Conservation (phyloP, 2,797 vertebrate species). For the Sus cebifrons region DNA sequence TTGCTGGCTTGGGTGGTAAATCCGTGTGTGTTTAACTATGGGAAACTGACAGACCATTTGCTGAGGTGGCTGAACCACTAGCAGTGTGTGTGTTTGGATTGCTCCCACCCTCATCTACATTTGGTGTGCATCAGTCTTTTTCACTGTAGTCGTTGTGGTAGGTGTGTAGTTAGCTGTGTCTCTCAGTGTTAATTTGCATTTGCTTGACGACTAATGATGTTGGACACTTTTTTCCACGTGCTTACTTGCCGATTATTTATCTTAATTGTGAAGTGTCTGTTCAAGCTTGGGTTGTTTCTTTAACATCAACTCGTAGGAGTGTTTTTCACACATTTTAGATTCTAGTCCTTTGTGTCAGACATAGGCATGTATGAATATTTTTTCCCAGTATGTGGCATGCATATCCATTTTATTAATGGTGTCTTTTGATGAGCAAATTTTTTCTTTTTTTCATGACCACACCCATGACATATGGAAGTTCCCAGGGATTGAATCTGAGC, state of each 20-base stretch:
- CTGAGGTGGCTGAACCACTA: not conserved
- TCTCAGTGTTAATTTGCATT: conserved; percentile 51
- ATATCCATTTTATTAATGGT: conserved; percentile 41
- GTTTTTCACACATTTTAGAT: conserved; percentile 21
- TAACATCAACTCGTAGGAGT: not conserved
- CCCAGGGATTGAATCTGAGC: too few relatives aligned
- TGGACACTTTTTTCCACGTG: conserved; percentile 61
- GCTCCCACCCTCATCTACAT: not conserved
- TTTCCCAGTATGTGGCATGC: not conserved
- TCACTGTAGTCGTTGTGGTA: not conserved
- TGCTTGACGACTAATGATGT: not conserved
- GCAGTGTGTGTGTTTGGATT: not conserved
- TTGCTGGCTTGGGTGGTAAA: not conserved
- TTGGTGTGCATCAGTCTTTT: not conserved
- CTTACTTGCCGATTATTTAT: conserved; percentile 41
- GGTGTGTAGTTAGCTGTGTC: not conserved
- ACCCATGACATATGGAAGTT: too few relatives aligned
- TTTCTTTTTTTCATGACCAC: too few relatives aligned
- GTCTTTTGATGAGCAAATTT: not conserved
- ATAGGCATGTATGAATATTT: conserved; percentile 29
- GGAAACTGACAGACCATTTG: not conserved
- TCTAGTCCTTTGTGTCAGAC: conserved; percentile 36
- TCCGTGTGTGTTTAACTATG: not conserved
- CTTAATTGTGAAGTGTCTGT: conserved; percentile 48
- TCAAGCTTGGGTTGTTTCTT: not conserved